These are phyloP conservation scores for Takifugu flavidus DNA, from an alignment of 2,113 vertebrate species.

Conservation along the genomic window DNA sequence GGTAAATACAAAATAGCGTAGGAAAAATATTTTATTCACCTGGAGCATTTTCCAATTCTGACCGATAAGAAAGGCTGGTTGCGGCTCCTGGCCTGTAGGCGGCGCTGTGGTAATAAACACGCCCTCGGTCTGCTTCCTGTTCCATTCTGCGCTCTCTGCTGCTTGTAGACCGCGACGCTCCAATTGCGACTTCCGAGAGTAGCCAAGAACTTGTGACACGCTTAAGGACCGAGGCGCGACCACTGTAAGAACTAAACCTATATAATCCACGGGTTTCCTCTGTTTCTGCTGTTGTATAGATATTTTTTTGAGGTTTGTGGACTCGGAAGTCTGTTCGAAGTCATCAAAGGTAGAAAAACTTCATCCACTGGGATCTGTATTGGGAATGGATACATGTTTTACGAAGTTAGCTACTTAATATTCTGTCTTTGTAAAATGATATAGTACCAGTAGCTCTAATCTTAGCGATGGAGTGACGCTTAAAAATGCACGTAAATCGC, in stretches of 20 bases:
- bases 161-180: conserved; percentile 29
- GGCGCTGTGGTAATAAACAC: too few relatives aligned
- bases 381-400: conserved; percentile 11
- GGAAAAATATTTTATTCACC: too few relatives aligned
- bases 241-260: conserved; percentile 31
- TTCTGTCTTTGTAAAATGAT: accelerated
- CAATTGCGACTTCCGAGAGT: conserved; percentile 75
- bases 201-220: conserved; percentile 76
- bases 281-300: too few relatives aligned
- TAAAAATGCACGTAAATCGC: neutral
- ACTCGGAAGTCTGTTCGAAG: too few relatives aligned
- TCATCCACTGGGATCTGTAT: conserved; percentile 3
- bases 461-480: neutral
- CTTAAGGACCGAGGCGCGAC: conserved; percentile 70
- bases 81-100: too few relatives aligned
- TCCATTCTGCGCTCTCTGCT: too few relatives aligned
- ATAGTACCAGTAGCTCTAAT: accelerated
- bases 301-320: too few relatives aligned
- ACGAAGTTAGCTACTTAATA: neutral
- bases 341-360: conserved; percentile 8
- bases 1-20: too few relatives aligned
- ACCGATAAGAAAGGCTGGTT: too few relatives aligned
- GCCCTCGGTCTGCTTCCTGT: too few relatives aligned
- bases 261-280: neutral
- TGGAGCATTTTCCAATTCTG: too few relatives aligned